Base-by-base conservation (phyloP, 2,888 invertebrate genomes). In the Sarcophaga carnaria region DNA sequence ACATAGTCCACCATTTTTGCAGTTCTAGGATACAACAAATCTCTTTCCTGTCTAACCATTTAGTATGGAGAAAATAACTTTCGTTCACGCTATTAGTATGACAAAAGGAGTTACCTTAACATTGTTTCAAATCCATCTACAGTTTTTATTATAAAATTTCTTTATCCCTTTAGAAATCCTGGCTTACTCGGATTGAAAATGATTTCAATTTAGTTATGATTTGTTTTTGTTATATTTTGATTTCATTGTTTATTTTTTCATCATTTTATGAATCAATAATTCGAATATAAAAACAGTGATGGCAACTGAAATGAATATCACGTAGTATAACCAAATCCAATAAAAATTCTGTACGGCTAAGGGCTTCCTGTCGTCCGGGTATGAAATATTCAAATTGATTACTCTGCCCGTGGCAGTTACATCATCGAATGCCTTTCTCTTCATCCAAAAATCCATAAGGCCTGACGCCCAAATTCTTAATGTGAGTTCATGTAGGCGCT, bases 241-340 rank as follows among this genome's bases (percentile, higher is more conserved):
- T 37, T 37, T 37, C 6, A 6, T 37, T 2, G 12, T 14, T 75
- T 49, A 62, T 69, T 74, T 69, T 4, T 22, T 54, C 27, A 20
- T 5, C 8, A 10, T 49, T 62, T 81, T 75, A 70, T 37, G 25
- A 49, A 75, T 20, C 2, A 80, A 20, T 3, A 82, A n/a, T 66
- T 86, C 86, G 27, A 80, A 5, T 0, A 80, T 1, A 75, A 85
- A 86, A 3, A 78, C 49, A 4, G 64, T 6, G 6, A 81, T 37
- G 17, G 79, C 79, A 12, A 71, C 3, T 5, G n/a, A 4, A 25
- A 74, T 60, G 10, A 79, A 45, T 17, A 47, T 17, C 2, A 80
- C 5, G 49, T 80, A 88, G n/a, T 75, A 63, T 0, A 74, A 17
- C 80, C 86, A 88, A 27, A 88, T 80, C 84, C 84, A 86, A 49